These are phyloP conservation scores for Pachyrhynchus sulphureomaculatus DNA, from an alignment of 1,140 invertebrate genomes.

Conservation along the genomic window DNA sequence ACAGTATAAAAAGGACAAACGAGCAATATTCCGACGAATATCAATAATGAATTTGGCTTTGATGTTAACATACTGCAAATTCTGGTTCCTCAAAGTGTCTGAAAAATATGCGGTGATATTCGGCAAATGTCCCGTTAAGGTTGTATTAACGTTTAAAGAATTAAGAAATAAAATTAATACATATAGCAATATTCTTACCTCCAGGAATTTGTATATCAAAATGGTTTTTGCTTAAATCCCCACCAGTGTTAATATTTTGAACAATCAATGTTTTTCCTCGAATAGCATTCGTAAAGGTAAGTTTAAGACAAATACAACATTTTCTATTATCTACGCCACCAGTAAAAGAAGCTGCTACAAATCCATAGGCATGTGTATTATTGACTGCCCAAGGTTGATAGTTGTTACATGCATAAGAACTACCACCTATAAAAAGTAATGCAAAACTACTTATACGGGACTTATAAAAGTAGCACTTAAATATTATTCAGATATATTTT, in stretches of 20 bases:
- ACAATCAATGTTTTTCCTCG: slow-evolving; percentile 25
- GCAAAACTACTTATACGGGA: too few relatives aligned
- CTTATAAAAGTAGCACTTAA: too few relatives aligned
- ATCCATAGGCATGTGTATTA: slow-evolving; percentile 19
- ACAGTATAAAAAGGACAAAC: too few relatives aligned
- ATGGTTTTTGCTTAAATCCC: slow-evolving; percentile 22
- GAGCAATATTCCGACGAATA: too few relatives aligned
- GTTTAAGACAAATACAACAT: slow-evolving; percentile 23
- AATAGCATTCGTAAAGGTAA: slow-evolving; percentile 13
- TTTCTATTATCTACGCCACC: slow-evolving; percentile 19
- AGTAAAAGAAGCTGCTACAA: slow-evolving; percentile 28
- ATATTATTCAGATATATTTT: too few relatives aligned
- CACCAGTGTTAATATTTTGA: slow-evolving; percentile 28
- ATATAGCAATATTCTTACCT: neutral
- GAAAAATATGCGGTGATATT: too few relatives aligned
- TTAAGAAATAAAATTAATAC: neutral
- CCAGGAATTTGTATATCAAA: slow-evolving; percentile 33
- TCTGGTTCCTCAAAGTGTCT: too few relatives aligned
- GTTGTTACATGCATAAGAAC: slow-evolving; percentile 24
- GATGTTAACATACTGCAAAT: too few relatives aligned
- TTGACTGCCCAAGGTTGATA: slow-evolving; percentile 21
- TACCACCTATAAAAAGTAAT: slow-evolving; percentile 2
- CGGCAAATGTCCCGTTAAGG: too few relatives aligned
- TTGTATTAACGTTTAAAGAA: neutral
- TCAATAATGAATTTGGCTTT: too few relatives aligned